Evolutionary conservation across 1,140 invertebrate genomes (phyloP), one percentile per base, ranked within the genome.

Genomic region (Aleiodes sp.): DNA sequence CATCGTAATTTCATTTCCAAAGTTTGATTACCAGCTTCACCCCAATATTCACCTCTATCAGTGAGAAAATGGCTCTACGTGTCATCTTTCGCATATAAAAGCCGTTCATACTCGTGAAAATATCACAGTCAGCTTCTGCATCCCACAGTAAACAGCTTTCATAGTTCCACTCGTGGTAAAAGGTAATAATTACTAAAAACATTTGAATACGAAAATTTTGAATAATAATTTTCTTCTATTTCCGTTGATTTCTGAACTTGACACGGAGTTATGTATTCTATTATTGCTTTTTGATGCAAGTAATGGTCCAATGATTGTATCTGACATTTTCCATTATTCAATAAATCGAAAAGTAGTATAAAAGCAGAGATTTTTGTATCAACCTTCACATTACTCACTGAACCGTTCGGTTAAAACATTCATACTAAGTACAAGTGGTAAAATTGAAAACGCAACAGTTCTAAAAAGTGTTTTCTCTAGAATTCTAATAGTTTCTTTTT

Each of bases 291-390:
- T 31, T 31, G 28, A 29, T 70, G 68, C 46, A 68, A 70, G 43
- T 73, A 73, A 70, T 64, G 61, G 63, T 70, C 41, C 12, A 31
- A 28, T 29, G 8, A 59, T 61, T 85, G 81, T 68, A 62, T 64
- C 59, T 77, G 81, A 82, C 77, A 73, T 76, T 57, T 6, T 65
- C 65, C 81, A 83, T 81, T 78, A 35, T 82, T 75, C 65, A 74
- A 46, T 4, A 10, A 39, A 59, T 73, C 76, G 56, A 57, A 57
- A 24, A 4, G 19, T 6, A 33, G 69, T 85, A 85, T 85, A 85
- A 80, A 84, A 84, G 80, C 75, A 73, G 63, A 28, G 68, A 66
- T 35, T 61, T 72, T 71, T 69, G 41, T 19, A 65, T 28, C 12
- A 33, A 28, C n/a, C 57, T 61, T 73, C 52, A 37, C 64, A 78